These are phyloP conservation scores for Drosophila yakuba DNA, from an alignment of 1,140 invertebrate species.

Conservation along the genomic window DNA sequence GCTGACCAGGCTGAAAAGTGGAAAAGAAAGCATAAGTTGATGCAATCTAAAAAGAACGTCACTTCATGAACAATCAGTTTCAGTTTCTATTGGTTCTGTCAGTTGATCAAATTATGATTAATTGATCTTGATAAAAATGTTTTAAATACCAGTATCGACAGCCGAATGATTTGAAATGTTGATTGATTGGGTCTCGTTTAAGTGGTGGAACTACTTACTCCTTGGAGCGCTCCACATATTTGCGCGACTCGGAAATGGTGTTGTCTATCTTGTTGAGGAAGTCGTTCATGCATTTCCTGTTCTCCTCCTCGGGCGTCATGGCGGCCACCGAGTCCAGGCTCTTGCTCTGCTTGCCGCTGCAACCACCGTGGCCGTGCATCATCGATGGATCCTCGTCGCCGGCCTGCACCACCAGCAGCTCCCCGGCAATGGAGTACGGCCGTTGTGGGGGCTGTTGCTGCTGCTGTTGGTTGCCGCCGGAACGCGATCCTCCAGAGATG, in stretches of 20 bases:
- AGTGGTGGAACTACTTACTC: slow-evolving; percentile 86
- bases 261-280: slow-evolving; percentile 95
- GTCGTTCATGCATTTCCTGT: slow-evolving; percentile 89
- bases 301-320: slow-evolving; percentile 88
- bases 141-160: background rate
- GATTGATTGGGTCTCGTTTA: background rate
- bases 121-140: background rate
- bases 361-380: slow-evolving; percentile 59
- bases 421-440: slow-evolving; percentile 86
- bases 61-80: too few species aligned
- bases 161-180: background rate
- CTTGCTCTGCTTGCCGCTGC: slow-evolving; percentile 80
- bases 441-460: slow-evolving; percentile 50
- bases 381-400: slow-evolving; percentile 66
- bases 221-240: slow-evolving; percentile 92
- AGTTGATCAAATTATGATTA: background rate
- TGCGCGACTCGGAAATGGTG: slow-evolving; percentile 93
- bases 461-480: slow-evolving; percentile 25
- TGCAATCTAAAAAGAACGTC: background rate
- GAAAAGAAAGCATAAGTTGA: slow-evolving; percentile 10
- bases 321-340: slow-evolving; percentile 85
- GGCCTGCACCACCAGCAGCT: slow-evolving; percentile 65
- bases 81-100: background rate
- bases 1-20: slow-evolving; percentile 60
- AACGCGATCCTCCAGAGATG: slow-evolving; percentile 33